Evolutionary conservation across 2,888 invertebrate species (phyloP).

Genomic region (Harmothoe impar): DNA sequence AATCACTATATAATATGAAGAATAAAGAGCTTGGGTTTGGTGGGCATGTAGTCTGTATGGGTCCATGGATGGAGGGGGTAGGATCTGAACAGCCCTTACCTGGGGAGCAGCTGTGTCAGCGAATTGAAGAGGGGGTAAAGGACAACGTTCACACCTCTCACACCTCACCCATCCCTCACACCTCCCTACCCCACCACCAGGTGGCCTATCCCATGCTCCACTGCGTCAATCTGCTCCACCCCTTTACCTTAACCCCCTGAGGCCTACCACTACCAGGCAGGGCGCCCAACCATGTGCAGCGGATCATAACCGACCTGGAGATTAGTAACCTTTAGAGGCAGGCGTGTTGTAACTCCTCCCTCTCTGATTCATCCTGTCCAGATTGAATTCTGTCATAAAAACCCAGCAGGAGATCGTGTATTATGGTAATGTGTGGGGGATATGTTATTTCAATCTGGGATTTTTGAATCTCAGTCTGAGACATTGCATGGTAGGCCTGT

Average conservation of each 20-base stretch:
- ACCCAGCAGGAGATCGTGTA: too few relatives aligned
- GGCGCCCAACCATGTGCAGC: neutral
- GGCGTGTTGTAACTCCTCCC: neutral
- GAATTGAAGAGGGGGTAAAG: neutral
- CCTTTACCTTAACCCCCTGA: neutral
- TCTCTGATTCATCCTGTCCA: neutral
- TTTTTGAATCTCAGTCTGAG: too few relatives aligned
- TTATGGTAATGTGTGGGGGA: too few relatives aligned
- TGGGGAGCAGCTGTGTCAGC: constrained; percentile 32
- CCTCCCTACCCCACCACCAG: neutral
- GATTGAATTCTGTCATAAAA: too few relatives aligned
- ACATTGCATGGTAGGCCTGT: too few relatives aligned
- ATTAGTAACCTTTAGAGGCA: neutral
- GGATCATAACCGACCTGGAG: neutral
- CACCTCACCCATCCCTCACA: constrained; percentile 24
- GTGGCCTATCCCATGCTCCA: constrained; percentile 38
- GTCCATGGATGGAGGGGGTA: too few relatives aligned
- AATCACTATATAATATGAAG: too few relatives aligned
- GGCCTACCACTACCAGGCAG: neutral
- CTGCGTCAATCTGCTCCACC: constrained; percentile 26
- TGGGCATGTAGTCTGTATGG: too few relatives aligned
- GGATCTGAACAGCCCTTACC: neutral
- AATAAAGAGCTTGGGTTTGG: too few relatives aligned
- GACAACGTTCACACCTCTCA: constrained; percentile 18
- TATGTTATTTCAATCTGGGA: too few relatives aligned